Evolutionary conservation across 2,113 vertebrate species (phyloP).

Genomic region (Dipodomys stephensi): DNA sequence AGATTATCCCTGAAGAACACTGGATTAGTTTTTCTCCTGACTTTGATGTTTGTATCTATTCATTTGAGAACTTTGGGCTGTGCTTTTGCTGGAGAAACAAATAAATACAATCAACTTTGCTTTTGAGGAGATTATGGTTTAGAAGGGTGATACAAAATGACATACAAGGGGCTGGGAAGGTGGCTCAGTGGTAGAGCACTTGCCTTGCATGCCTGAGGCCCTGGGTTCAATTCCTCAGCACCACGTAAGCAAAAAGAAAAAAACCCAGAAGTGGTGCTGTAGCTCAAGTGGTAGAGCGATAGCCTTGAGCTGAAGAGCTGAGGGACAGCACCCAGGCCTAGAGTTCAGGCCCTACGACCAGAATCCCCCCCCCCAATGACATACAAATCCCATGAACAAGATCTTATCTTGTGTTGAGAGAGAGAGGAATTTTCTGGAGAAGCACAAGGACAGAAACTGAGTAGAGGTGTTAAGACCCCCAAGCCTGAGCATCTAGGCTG

Average conservation of each 20-base stretch:
- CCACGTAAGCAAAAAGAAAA: too few relatives aligned
- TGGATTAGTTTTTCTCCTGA: not conserved
- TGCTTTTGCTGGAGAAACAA: not conserved
- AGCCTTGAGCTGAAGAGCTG: too few relatives aligned
- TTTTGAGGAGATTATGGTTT: slow-evolving; percentile 1
- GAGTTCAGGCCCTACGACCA: too few relatives aligned
- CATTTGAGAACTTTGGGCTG: not conserved
- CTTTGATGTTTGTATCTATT: not conserved
- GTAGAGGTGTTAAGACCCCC: not conserved
- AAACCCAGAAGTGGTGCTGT: too few relatives aligned
- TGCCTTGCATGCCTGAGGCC: too few relatives aligned
- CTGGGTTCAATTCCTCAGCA: too few relatives aligned
- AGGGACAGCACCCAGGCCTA: too few relatives aligned
- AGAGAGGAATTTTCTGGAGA: not conserved
- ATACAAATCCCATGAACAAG: not conserved
- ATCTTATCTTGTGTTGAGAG: not conserved
- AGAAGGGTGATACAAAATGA: not conserved
- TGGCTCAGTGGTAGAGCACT: too few relatives aligned
- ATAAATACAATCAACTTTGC: not conserved
- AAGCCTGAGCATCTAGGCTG: not conserved
- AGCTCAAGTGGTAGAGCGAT: too few relatives aligned
- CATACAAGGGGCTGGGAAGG: not conserved
- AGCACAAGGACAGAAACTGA: not conserved
- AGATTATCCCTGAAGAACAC: not conserved
- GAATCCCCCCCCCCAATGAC: too few relatives aligned